Base-by-base conservation (phyloP, 2,888 invertebrate genomes). In the Odontomyia ornata region DNA sequence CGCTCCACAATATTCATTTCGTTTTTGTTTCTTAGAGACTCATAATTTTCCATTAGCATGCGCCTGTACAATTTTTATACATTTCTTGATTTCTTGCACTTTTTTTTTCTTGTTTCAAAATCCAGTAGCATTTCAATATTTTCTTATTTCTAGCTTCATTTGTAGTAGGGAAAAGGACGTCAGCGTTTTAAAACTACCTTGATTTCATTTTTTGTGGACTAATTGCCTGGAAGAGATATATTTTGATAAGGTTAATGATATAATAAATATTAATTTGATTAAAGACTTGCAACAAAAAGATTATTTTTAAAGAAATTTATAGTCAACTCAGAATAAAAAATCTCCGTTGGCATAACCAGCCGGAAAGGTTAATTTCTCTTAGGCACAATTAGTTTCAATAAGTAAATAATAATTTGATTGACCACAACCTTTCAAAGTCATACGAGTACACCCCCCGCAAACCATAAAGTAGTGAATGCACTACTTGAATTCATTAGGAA, bases 121-220 rank as follows among this genome's bases (percentile, higher is more conserved):
- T 73, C 60, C 60, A 25, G 15, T 60, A 15, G 21, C 25, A 27
- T 60, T 60, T 23, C 47, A 47, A 36, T 25, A 27, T 73, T 15
- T 60, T 73, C 25, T 57, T 73, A n/a, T 30, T 73, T 43, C 27
- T 65, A 25, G 43, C 11, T 36, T 69, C 30, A 72, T 9, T 56
- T 28, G 23, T 28, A 56, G 27, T 25, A 57, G 73, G 73, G 57
- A 57, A 73, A 83, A 83, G 82, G 83, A 83, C 82, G 83, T 83
- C 84, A 83, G 82, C 83, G 81, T 80, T 82, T 83, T 80, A 82
- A 83, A 83, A 82, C 79, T 69, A 69, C 52, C 52, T 28, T 75
- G 52, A 47, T 21, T 28, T 46, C 23, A 67, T 56, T 67, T 76
- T 43, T 23, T 46, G 46, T 72, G 60, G 57, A 77, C 67, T 77